Conservation (phyloP, 2,888 invertebrate genomes). For the Xestoiulus laeticollis region DNA sequence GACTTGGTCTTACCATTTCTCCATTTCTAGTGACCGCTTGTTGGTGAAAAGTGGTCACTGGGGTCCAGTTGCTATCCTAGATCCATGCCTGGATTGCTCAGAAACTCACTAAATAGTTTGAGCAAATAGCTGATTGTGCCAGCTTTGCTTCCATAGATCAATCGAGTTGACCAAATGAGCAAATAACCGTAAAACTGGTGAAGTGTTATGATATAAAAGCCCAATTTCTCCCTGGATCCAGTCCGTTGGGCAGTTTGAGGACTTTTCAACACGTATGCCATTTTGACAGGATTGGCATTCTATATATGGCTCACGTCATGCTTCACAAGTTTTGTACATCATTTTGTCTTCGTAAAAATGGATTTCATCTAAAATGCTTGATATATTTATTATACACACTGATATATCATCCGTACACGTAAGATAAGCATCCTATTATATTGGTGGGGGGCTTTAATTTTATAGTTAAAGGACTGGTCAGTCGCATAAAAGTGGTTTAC, state of each 20-base stretch:
- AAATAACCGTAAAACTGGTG: constrained; percentile 34
- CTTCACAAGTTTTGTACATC: background rate
- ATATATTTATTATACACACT: background rate
- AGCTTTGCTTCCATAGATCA: constrained; percentile 19
- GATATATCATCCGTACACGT: no score
- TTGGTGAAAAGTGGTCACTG: background rate
- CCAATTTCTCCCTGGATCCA: constrained; percentile 8
- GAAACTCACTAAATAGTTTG: background rate
- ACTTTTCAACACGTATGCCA: background rate
- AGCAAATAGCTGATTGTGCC: background rate
- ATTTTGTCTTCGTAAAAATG: background rate
- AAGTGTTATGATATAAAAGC: constrained; percentile 34
- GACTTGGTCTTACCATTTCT: background rate
- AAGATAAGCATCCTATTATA: no score
- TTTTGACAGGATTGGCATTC: constrained; percentile 1
- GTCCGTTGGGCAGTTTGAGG: constrained; percentile 25
- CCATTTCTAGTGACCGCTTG: background rate
- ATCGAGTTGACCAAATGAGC: constrained; percentile 28
- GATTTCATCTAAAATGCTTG: background rate
- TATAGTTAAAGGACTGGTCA: no score
- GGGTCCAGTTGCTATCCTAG: background rate
- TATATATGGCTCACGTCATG: background rate
- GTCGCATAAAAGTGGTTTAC: no score
- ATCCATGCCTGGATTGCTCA: background rate
- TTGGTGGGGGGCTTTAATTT: no score